Base-by-base conservation (phyloP, 2,888 invertebrate species). In the Diaprepes abbreviatus region DNA sequence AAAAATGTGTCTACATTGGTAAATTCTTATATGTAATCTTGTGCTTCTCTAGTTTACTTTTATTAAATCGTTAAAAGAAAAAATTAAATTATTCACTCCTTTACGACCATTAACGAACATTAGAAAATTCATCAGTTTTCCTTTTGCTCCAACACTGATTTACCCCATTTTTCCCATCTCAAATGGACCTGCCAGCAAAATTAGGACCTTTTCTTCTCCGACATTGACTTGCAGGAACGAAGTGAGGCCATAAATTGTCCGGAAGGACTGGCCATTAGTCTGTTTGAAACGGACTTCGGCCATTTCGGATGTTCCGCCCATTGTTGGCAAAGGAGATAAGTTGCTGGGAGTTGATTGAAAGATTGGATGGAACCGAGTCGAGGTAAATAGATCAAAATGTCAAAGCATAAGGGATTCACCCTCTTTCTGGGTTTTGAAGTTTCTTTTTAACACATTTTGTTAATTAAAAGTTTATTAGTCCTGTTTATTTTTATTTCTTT, bases 211-310 rank as follows among this genome's bases (percentile, higher is more conserved):
- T 81, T 81, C 79, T 80, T 79, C 36, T 50, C 68, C 69, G 59
- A 76, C 81, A 81, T 82, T 81, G 81, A 82, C 79, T 81, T 78
- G 78, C 79, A 79, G 80, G 78, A 82, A 82, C 81, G 81, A 81
- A 80, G 80, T 74, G 74, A 58, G 28, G 66, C 80, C 78, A 82
- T 83, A 83, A 81, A 83, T 83, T 83, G 69, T 66, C 79, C 78
- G 78, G 77, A 80, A 81, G 81, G 81, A 82, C 82, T 82, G 80
- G 81, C 83, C 82, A 83, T 82, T 81, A 82, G 82, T 82, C 80
- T 81, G 80, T 81, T 81, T 60, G 70, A 66, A 70, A 70, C 65
- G 70, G 70, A 70, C 70, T 59, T 43, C 55, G 69, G 69, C 38
- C 62, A 66, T 60, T 64, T 62, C 62, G 57, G 62, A 59, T 65